Evolutionary conservation across 2,797 vertebrate genomes (phyloP).

Genomic region (Crenuchus spilurus): DNA sequence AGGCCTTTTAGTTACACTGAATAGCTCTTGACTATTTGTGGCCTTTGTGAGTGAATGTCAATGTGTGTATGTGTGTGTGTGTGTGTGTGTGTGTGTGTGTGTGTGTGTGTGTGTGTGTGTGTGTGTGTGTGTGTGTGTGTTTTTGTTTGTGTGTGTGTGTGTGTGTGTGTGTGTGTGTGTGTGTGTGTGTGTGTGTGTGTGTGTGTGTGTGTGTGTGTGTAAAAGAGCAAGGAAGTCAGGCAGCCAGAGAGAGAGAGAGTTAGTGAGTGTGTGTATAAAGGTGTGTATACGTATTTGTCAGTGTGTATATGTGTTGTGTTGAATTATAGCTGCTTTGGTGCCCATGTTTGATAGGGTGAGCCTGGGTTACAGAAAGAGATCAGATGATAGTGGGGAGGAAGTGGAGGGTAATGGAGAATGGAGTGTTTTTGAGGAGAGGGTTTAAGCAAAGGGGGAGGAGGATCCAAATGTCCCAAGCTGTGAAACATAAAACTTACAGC

Average conservation of each 20-base stretch:
- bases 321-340: neutral
- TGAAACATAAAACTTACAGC: conserved; percentile 69
- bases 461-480: conserved; percentile 46
- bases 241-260: conserved; percentile 41
- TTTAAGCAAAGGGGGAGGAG: conserved; percentile 32
- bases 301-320: conserved; percentile 41
- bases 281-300: neutral
- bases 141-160: neutral
- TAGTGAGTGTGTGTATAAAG: neutral
- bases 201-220: too few relatives aligned
- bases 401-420: conserved; percentile 52
- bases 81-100: neutral
- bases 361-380: conserved; percentile 13
- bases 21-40: neutral
- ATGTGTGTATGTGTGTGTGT: neutral
- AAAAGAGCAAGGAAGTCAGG: too few relatives aligned
- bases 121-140: conserved; percentile 49
- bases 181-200: conserved; percentile 39
- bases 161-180: neutral
- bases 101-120: conserved; percentile 15
- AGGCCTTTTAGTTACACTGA: neutral
- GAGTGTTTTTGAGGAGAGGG: conserved; percentile 14
- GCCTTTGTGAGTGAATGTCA: neutral
- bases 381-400: conserved; percentile 69
- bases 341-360: neutral